A percentile compares a stretch with the other conserved stretches of the same genome.
phyloP scores from a whole-genome alignment of 2,113 vertebrate species.

The Dascyllus trimaculatus region DNA sequence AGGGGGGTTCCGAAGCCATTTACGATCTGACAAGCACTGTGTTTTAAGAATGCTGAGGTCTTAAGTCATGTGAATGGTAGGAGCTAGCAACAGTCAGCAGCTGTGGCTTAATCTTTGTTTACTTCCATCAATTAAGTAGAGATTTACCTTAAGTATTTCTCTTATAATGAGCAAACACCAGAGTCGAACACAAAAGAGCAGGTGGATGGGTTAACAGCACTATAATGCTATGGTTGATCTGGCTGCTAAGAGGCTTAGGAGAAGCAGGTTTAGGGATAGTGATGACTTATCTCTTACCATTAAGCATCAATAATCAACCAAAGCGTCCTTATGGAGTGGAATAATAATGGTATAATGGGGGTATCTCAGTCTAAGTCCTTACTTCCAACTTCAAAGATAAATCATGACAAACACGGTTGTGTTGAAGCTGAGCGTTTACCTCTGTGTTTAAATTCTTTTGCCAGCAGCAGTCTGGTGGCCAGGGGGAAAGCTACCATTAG shows the following conservation, averaged over 20 bases:
- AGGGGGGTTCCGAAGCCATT: too few relatives aligned
- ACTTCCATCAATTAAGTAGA: neutral
- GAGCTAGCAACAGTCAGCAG: neutral
- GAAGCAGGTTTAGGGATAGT: too few relatives aligned
- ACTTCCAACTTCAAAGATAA: too few relatives aligned
- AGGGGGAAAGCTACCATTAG: slow-evolving; percentile 95
- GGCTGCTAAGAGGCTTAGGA: too few relatives aligned
- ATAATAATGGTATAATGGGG: too few relatives aligned
- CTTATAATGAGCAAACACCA: neutral
- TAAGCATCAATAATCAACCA: too few relatives aligned
- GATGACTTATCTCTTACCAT: too few relatives aligned
- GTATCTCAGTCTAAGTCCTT: too few relatives aligned
- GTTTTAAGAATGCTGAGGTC: neutral
- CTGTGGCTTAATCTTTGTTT: neutral
- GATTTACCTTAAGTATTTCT: neutral
- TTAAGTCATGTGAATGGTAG: neutral
- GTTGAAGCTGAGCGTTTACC: slow-evolving; percentile 77
- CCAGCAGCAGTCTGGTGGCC: slow-evolving; percentile 86
- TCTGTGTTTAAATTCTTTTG: slow-evolving; percentile 88
- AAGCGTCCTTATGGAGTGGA: too few relatives aligned
- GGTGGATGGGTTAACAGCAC: too few relatives aligned
- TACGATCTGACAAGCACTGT: neutral
- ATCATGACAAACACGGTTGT: neutral
- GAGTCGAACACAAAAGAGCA: neutral
- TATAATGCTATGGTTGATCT: too few relatives aligned